Conservation (phyloP, 2,113 vertebrate genomes). For the Aix galericulata region DNA sequence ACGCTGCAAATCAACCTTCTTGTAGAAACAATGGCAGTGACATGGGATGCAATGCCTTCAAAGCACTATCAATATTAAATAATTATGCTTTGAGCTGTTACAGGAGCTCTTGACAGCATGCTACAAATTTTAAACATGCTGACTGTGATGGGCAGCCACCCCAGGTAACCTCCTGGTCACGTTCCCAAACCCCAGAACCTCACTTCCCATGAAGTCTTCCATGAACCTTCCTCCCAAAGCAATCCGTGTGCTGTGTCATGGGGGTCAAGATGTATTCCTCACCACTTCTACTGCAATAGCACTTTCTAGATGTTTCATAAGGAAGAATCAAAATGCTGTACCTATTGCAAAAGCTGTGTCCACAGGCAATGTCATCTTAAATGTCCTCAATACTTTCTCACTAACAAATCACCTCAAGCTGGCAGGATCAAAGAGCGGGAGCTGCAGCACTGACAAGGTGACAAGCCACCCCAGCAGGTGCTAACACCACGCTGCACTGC, state of each 20-base stretch:
- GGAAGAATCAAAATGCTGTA: neutral
- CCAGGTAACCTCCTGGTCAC: neutral
- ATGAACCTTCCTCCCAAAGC: neutral
- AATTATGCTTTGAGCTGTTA: neutral
- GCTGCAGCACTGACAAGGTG: neutral
- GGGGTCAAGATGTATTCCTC: accelerated
- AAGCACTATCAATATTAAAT: neutral
- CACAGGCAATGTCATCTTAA: neutral
- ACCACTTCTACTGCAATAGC: neutral
- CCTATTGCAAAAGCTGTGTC: neutral
- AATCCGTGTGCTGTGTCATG: accelerated
- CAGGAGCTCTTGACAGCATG: neutral
- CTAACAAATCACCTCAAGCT: neutral
- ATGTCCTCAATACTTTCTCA: neutral
- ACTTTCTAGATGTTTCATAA: neutral
- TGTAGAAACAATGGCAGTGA: neutral
- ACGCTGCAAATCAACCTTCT: neutral
- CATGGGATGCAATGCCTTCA: neutral
- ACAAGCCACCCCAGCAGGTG: neutral
- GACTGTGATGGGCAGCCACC: neutral
- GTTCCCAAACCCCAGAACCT: neutral
- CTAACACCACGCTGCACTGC: accelerated
- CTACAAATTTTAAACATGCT: neutral
- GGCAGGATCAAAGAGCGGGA: neutral
- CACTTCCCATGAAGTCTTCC: accelerated